Evolutionary conservation across 64 coral and sea anemone species (phyloP).

Genomic region (Exaiptasia diaphana): DNA sequence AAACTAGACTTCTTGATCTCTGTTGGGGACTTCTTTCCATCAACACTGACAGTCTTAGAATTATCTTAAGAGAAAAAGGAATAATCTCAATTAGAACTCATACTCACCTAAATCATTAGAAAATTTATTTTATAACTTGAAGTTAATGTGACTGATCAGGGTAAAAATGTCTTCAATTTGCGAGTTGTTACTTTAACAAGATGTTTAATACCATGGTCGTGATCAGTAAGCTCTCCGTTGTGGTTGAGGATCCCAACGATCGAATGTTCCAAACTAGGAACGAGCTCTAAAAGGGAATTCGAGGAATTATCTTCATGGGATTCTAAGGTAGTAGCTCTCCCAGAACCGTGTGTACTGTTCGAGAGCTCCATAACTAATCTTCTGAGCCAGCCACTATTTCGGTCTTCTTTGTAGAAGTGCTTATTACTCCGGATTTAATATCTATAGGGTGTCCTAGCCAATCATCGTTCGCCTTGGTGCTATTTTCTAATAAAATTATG

Average conservation of each 20-base stretch:
- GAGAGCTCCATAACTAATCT: constrained; percentile 95
- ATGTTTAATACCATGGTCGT: constrained; percentile 79
- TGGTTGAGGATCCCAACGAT: constrained; percentile 85
- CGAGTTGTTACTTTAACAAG: constrained; percentile 85
- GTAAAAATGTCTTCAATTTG: constrained; percentile 78
- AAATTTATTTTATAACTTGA: constrained; percentile 93
- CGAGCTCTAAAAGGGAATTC: constrained; percentile 81
- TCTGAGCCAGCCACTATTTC: constrained; percentile 91
- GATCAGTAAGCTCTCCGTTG: constrained; percentile 85
- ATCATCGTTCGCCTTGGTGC: constrained; percentile 66
- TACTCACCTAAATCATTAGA: constrained; percentile 93
- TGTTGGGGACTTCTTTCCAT: constrained; percentile 83
- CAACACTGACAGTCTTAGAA: constrained; percentile 71
- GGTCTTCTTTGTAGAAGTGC: constrained; percentile 94
- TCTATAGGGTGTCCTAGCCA: constrained; percentile 67
- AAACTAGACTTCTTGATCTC: constrained; percentile 66
- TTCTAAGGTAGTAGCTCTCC: constrained; percentile 65
- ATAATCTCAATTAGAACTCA: constrained; percentile 96
- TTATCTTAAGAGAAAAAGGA: constrained; percentile 80
- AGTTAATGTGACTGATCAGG: constrained; percentile 94
- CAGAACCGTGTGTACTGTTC: constrained; percentile 68
- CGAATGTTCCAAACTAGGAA: constrained; percentile 94
- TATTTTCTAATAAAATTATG: constrained; percentile 99
- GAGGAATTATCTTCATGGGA: constrained; percentile 74
- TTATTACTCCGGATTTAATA: constrained; percentile 95